A percentile compares a stretch with the other conserved stretches of the same genome.
phyloP scores from a whole-genome alignment of 2,113 vertebrate species.

The Spizaetus ornatus region DNA sequence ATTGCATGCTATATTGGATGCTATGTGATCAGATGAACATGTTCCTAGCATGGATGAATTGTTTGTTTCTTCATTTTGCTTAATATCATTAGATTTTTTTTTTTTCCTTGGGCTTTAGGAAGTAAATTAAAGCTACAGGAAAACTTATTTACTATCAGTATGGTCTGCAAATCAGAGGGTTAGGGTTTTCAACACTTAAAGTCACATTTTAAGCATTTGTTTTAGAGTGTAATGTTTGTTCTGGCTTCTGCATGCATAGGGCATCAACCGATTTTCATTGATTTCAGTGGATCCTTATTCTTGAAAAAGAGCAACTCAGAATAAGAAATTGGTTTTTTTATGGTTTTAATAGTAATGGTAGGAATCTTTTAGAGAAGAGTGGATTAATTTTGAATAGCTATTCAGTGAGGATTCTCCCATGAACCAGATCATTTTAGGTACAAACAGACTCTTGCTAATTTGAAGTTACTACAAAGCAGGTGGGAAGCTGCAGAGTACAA shows the following conservation, averaged over 20 bases:
- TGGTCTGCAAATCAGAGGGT: not conserved
- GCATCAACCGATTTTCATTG: not conserved
- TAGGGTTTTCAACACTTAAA: not conserved
- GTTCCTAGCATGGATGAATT: not conserved
- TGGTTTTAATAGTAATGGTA: not conserved
- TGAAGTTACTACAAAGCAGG: not conserved
- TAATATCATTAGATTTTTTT: not conserved
- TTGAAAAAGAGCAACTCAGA: not conserved
- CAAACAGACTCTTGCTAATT: not conserved
- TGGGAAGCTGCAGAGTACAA: not conserved
- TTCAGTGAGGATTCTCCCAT: not conserved
- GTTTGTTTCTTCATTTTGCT: not conserved
- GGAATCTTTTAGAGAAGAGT: not conserved
- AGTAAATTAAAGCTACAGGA: not conserved
- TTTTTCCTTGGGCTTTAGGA: not conserved
- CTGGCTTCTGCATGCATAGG: not conserved
- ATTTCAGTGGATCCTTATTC: not conserved
- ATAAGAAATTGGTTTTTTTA: accelerated
- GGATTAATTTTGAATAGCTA: not conserved
- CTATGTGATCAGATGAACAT: not conserved
- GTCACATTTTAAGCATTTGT: not conserved
- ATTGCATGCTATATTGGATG: not conserved
- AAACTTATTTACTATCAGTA: not conserved
- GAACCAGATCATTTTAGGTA: not conserved
- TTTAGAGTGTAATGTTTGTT: not conserved